These are phyloP conservation scores for Saguinus oedipus DNA, from an alignment of 2,797 vertebrate genomes.

Conservation along the genomic window DNA sequence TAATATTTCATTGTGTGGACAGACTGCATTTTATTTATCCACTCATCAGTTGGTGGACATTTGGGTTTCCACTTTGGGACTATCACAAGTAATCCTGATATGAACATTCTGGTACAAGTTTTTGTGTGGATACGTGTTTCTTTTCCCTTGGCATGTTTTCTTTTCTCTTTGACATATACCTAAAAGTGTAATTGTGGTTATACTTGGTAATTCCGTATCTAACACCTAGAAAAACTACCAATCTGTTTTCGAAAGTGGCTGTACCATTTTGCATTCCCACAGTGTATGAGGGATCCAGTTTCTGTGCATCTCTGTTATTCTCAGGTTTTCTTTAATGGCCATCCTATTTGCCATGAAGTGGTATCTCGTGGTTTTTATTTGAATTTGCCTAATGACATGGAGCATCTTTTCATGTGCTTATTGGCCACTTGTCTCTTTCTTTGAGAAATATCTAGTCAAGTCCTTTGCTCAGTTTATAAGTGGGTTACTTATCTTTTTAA, in stretches of 20 bases:
- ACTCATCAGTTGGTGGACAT: background rate
- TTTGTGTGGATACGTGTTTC: background rate
- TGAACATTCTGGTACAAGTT: background rate
- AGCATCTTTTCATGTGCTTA: background rate
- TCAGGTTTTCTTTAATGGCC: background rate
- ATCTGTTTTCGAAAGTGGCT: background rate
- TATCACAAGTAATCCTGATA: background rate
- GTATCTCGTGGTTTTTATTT: background rate
- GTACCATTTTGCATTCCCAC: background rate
- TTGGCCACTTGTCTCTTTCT: background rate
- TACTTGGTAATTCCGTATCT: background rate
- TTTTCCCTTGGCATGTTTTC: conserved; percentile 5
- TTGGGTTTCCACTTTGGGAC: background rate
- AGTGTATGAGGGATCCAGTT: background rate
- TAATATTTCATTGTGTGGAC: background rate
- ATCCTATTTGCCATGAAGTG: background rate
- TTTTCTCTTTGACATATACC: background rate
- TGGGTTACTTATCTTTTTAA: background rate
- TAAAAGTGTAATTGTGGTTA: background rate
- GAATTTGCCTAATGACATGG: background rate
- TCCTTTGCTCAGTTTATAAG: background rate
- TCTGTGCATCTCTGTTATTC: background rate
- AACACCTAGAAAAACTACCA: conserved; percentile 5
- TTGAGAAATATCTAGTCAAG: background rate
- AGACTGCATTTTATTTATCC: background rate